phyloP scores from a whole-genome alignment of 2,797 vertebrate species.

The Phataginus tricuspis region DNA sequence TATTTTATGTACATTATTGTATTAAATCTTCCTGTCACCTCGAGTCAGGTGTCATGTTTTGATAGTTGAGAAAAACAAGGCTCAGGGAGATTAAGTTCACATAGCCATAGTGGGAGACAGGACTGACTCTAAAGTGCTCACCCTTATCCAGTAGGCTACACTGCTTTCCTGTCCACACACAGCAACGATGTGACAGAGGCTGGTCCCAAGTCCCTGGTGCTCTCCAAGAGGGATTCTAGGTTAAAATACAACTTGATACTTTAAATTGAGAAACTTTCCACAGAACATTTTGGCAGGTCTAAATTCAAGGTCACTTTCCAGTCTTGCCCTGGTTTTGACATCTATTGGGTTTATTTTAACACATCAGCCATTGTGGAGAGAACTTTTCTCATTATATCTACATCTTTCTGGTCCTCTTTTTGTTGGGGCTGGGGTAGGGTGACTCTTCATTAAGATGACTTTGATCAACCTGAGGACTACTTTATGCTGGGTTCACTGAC shows the following conservation, averaged over 20 bases:
- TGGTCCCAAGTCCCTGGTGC: neutral
- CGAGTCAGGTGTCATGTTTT: neutral
- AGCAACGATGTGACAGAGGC: neutral
- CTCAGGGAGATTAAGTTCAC: neutral
- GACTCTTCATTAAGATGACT: conserved; percentile 8
- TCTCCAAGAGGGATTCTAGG: conserved; percentile 38
- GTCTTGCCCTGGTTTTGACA: conserved; percentile 24
- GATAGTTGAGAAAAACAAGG: neutral
- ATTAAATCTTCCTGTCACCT: neutral
- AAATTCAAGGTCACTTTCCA: conserved; percentile 32
- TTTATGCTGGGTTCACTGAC: conserved; percentile 4
- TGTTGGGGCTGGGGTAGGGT: neutral
- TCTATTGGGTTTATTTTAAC: neutral
- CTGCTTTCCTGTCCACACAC: neutral
- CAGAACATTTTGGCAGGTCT: neutral
- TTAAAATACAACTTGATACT: conserved; percentile 57
- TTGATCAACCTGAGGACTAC: neutral
- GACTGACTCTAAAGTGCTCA: neutral
- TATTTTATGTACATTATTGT: neutral
- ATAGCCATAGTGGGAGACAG: neutral
- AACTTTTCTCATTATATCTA: conserved; percentile 3
- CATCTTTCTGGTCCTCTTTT: neutral
- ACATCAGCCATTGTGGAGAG: neutral
- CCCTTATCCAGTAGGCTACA: neutral
- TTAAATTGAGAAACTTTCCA: conserved; percentile 39